A percentile compares a stretch with the other conserved stretches of the same genome.
Conservation (phyloP, 2,888 invertebrate species). For the Encarsia formosa region DNA sequence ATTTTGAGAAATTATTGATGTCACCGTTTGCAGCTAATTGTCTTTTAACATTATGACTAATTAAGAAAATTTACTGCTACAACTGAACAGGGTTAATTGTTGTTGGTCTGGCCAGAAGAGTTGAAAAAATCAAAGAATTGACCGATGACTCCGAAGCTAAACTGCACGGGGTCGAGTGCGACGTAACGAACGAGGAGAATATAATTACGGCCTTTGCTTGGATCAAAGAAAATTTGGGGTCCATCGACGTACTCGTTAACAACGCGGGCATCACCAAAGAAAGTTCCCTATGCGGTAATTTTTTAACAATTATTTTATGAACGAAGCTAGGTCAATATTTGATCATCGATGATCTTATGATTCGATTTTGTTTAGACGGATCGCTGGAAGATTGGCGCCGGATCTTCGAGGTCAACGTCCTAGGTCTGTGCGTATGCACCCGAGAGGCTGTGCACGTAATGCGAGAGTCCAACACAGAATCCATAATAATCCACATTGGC, state of each 20-base stretch:
- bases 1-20: background rate
- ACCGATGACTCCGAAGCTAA: constrained; percentile 48
- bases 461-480: constrained; percentile 53
- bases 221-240: constrained; percentile 42
- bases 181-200: constrained; percentile 43
- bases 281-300: constrained; percentile 38
- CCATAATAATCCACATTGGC: constrained; percentile 60
- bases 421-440: constrained; percentile 39
- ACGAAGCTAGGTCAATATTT: background rate
- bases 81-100: constrained; percentile 51
- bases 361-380: constrained; percentile 31
- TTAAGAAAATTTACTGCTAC: no score
- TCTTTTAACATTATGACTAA: no score
- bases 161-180: constrained; percentile 42
- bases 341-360: background rate
- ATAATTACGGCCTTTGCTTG: constrained; percentile 42
- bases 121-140: constrained; percentile 49
- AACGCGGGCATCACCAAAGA: constrained; percentile 47
- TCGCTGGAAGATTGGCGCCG: constrained; percentile 46
- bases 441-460: constrained; percentile 47
- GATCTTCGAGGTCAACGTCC: constrained; percentile 36
- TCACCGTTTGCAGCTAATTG: background rate
- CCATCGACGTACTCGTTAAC: constrained; percentile 46
- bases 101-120: constrained; percentile 49
- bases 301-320: background rate